Conservation (phyloP, 2,888 invertebrate species). For the Glaucopsyche alexis region DNA sequence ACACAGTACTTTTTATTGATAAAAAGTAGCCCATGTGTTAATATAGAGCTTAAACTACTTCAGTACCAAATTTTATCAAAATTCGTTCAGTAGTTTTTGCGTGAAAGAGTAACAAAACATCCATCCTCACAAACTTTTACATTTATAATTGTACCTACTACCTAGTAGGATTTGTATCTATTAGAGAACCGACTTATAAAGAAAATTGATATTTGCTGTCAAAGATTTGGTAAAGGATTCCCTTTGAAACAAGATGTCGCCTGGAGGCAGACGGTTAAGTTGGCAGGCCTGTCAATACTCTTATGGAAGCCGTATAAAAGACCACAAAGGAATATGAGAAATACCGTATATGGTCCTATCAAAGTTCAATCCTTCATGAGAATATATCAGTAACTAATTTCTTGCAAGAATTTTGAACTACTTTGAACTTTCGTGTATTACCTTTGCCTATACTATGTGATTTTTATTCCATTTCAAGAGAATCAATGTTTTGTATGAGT, state of each 20-base stretch:
- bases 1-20: too few species aligned
- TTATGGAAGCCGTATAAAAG: neutral
- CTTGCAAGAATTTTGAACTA: neutral
- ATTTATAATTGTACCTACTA: too few species aligned
- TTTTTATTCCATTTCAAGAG: too few species aligned
- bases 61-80: too few species aligned
- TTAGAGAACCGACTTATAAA: neutral
- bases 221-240: neutral
- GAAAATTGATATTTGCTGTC: slow-evolving; percentile 10
- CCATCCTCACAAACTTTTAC: too few species aligned
- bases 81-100: too few species aligned
- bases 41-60: too few species aligned
- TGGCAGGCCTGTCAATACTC: slow-evolving; percentile 1
- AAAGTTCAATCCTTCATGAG: neutral
- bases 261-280: neutral
- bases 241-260: neutral
- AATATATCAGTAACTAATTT: neutral
- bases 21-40: too few species aligned
- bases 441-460: neutral
- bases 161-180: too few species aligned
- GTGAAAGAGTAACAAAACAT: too few species aligned
- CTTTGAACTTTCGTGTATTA: neutral
- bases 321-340: neutral
- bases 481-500: too few species aligned
- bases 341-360: neutral